Percentiles rank a stretch among this genome's conserved stretches.
phyloP scores from a whole-genome alignment of 2,888 invertebrate genomes.

The Flabesymbios commensalis region DNA sequence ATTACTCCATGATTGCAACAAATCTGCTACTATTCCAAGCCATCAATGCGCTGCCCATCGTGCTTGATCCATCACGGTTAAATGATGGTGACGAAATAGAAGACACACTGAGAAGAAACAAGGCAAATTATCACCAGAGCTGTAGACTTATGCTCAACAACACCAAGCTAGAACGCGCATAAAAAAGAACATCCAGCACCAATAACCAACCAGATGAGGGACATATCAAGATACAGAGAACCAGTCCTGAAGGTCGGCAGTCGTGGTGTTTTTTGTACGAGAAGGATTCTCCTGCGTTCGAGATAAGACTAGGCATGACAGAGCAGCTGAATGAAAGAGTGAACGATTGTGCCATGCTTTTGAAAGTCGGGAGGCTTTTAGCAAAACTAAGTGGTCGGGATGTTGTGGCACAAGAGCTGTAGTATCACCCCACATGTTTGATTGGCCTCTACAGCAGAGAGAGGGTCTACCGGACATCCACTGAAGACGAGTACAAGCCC shows the following conservation, averaged over 20 bases:
- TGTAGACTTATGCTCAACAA: not conserved
- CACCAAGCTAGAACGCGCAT: not conserved
- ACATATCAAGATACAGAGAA: not conserved
- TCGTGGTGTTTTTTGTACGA: not conserved
- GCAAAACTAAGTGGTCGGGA: conserved; percentile 1
- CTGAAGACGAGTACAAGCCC: too few species aligned
- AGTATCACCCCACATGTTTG: conserved; percentile 4
- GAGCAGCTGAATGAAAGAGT: not conserved
- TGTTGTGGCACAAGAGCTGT: conserved; percentile 5
- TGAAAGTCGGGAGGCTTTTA: not conserved
- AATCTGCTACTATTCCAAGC: conserved; percentile 5
- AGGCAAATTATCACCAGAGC: conserved; percentile 32
- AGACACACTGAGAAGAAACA: conserved; percentile 23
- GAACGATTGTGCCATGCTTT: not conserved
- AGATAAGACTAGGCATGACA: not conserved
- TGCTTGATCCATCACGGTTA: conserved; percentile 24
- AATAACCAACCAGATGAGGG: not conserved
- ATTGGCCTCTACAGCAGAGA: conserved; percentile 2
- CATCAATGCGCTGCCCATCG: conserved; percentile 14
- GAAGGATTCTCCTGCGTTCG: not conserved
- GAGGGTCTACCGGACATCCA: not conserved
- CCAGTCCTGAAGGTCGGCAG: not conserved
- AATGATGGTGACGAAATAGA: conserved; percentile 33
- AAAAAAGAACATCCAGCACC: not conserved
- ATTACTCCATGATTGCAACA: not conserved